Base-by-base conservation (phyloP, 2,888 invertebrate genomes). In the Rhodophaea formosa region DNA sequence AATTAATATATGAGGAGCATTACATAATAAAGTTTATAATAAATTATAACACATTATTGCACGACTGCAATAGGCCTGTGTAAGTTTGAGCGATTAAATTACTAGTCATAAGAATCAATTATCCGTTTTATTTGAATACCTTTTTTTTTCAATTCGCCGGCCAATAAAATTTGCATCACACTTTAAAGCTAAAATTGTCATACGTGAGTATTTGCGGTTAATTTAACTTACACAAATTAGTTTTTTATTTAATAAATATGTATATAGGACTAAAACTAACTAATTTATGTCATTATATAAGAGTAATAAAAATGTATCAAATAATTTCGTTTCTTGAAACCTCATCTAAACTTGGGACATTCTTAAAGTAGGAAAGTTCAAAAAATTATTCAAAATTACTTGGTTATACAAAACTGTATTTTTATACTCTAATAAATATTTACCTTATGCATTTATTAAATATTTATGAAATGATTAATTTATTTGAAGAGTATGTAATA, bases 281-380 rank as follows among this genome's bases (percentile, higher is more conserved):
- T 57, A 62, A 53, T 51, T 59, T 64, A 59, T 58, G 56, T 61
- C 66, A 62, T 42, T 29, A 43, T 42, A 10, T 44, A 44, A 29
- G 39, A 16, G 42, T 30, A 57, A 49, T 59, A 60, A 56, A 68
- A 74, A 70, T 15, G 29, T 71, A 72, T 60, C 60, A 68, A 77
- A 74, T 62, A 51, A 70, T 70, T 72, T 75, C 68, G 64, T 70
- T 71, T 66, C 42, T 61, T 63, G 66, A 73, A 71, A 67, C 65
- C 65, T 62, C 39, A 39, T 68, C 46, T 62, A 67, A 60, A 64
- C 62, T 61, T 60, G 39, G 57, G 51, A 57, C 44, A 44, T 35
- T 14, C 30, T 42, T 42, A 46, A 58, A 57, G 29, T 51, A 62
- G 29, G 43, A 51, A 47, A 29, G 8, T 47, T 39, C 12, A 39